Evolutionary conservation across 2,888 invertebrate species (phyloP).

Genomic region (Tachystola acroxantha): DNA sequence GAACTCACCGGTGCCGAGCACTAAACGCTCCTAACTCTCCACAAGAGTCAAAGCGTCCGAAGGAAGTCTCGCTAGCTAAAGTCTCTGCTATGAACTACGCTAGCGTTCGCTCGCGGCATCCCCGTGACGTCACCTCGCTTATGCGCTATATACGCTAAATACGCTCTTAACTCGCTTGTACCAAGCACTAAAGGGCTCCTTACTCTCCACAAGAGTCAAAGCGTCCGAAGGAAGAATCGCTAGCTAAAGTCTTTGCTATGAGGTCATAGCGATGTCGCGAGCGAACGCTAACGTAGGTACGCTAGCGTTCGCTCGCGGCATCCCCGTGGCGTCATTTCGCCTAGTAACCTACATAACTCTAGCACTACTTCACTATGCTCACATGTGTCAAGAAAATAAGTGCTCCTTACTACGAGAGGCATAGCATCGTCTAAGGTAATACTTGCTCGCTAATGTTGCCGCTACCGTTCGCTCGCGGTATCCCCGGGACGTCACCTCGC

Average conservation of each 20-base stretch:
- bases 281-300: too few relatives aligned
- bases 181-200: conserved; percentile 89
- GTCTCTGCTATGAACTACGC: conserved; percentile 54
- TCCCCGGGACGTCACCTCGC: conserved; percentile 79
- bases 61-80: conserved; percentile 81
- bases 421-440: too few relatives aligned
- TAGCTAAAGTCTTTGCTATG: too few relatives aligned
- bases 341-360: too few relatives aligned
- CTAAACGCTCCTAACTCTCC: conserved; percentile 88
- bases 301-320: conserved; percentile 52
- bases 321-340: conserved; percentile 79
- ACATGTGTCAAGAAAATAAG: too few relatives aligned
- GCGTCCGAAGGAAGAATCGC: conserved; percentile 83
- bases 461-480: conserved; percentile 61
- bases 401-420: too few relatives aligned
- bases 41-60: conserved; percentile 82
- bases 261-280: conserved; percentile 71
- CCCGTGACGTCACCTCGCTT: conserved; percentile 79
- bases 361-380: too few relatives aligned
- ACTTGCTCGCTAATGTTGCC: too few relatives aligned
- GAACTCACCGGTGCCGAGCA: conserved; percentile 87
- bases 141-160: conserved; percentile 82
- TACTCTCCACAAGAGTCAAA: conserved; percentile 82
- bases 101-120: conserved; percentile 61
- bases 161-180: too few relatives aligned